These are phyloP conservation scores for Siphonodentalium dalli DNA, from an alignment of 2,888 invertebrate species.

Conservation along the genomic window DNA sequence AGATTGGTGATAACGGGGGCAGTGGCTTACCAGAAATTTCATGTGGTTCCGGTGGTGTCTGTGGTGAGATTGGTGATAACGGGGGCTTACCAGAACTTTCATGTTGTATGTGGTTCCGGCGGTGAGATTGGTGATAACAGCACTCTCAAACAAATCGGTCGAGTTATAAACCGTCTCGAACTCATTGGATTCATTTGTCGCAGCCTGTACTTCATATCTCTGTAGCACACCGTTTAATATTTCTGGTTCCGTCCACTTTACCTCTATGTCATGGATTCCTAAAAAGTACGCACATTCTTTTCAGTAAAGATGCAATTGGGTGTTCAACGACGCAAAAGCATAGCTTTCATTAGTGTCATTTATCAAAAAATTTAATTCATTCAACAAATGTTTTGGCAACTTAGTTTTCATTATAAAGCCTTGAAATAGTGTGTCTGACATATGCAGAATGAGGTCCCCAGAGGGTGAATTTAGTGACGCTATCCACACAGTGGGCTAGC, in stretches of 20 bases:
- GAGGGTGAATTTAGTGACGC: too few species aligned
- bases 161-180: slow-evolving; percentile 56
- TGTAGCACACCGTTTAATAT: slow-evolving; percentile 57
- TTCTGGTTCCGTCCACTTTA: slow-evolving; percentile 50
- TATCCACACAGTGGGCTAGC: too few species aligned
- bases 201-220: slow-evolving; percentile 52
- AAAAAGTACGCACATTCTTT: too few species aligned
- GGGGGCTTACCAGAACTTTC: slow-evolving; percentile 54
- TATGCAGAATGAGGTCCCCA: too few species aligned
- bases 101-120: slow-evolving; percentile 59
- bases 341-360: too few species aligned
- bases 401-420: too few species aligned
- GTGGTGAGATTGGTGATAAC: not conserved
- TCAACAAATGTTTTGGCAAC: too few species aligned
- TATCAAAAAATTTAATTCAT: too few species aligned
- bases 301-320: too few species aligned
- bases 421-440: too few species aligned
- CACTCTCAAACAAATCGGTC: slow-evolving; percentile 49
- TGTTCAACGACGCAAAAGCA: too few species aligned
- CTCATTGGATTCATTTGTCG: slow-evolving; percentile 21
- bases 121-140: slow-evolving; percentile 40
- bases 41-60: not conserved
- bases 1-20: not conserved
- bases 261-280: slow-evolving; percentile 46
- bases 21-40: not conserved